Percentiles rank a stretch among this genome's conserved stretches.
phyloP scores from a whole-genome alignment of 2,113 vertebrate genomes.

The Poicephalus meyeri region DNA sequence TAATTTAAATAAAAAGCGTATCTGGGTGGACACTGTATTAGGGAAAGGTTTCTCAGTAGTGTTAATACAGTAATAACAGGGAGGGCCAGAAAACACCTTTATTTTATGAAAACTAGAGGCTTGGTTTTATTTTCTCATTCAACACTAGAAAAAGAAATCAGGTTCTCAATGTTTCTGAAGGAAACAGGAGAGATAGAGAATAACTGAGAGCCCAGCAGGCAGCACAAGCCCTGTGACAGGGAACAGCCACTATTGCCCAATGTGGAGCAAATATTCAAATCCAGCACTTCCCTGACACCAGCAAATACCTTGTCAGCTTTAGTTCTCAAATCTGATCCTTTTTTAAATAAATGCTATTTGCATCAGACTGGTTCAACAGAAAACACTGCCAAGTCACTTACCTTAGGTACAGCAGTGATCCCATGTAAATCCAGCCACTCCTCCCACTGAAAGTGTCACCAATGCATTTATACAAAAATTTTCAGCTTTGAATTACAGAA shows the following conservation, averaged over 20 bases:
- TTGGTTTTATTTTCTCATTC: neutral
- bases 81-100: neutral
- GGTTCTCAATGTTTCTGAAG: neutral
- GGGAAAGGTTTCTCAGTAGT: neutral
- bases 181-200: neutral
- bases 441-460: neutral
- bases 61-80: neutral
- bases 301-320: neutral
- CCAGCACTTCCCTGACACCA: neutral
- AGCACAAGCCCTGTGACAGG: neutral
- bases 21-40: neutral
- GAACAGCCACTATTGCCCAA: fast-evolving
- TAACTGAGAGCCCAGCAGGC: neutral
- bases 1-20: neutral
- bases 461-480: neutral
- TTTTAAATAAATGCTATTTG: neutral
- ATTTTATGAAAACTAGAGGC: neutral
- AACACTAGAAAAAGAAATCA: neutral
- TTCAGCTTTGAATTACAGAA: neutral
- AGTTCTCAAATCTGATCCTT: neutral
- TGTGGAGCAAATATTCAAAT: neutral
- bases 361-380: neutral
- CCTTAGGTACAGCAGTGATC: neutral
- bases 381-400: neutral
- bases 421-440: neutral